Evolutionary conservation across 2,888 invertebrate species (phyloP).

Genomic region (Aelia acuminata): DNA sequence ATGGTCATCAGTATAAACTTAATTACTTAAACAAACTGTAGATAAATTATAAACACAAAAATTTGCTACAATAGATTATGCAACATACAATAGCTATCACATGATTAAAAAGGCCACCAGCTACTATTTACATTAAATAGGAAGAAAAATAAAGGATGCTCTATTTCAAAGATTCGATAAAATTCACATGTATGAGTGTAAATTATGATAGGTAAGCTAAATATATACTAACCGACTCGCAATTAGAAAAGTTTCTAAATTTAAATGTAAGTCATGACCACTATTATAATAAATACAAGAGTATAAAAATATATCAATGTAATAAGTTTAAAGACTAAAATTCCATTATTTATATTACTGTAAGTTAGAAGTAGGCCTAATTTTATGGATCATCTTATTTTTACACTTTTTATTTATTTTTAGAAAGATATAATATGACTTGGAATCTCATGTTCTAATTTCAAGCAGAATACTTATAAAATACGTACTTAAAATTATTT

Average conservation of each 20-base stretch:
- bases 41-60: neutral
- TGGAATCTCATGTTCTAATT: neutral
- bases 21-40: neutral
- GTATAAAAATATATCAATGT: neutral
- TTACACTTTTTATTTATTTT: neutral
- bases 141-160: no score
- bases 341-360: neutral
- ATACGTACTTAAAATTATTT: neutral
- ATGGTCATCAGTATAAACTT: neutral
- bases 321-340: neutral
- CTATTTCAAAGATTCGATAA: neutral
- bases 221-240: neutral
- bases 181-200: slow-evolving; percentile 15
- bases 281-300: neutral
- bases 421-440: neutral
- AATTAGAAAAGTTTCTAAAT: neutral
- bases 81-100: neutral
- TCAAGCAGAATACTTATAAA: neutral
- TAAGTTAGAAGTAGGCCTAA: neutral
- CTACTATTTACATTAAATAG: neutral
- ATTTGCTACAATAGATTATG: neutral
- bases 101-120: neutral
- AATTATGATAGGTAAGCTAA: neutral
- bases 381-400: neutral
- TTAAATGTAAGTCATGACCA: neutral